Conservation (phyloP, 2,113 vertebrate genomes). For the Dasypus novemcinctus region DNA sequence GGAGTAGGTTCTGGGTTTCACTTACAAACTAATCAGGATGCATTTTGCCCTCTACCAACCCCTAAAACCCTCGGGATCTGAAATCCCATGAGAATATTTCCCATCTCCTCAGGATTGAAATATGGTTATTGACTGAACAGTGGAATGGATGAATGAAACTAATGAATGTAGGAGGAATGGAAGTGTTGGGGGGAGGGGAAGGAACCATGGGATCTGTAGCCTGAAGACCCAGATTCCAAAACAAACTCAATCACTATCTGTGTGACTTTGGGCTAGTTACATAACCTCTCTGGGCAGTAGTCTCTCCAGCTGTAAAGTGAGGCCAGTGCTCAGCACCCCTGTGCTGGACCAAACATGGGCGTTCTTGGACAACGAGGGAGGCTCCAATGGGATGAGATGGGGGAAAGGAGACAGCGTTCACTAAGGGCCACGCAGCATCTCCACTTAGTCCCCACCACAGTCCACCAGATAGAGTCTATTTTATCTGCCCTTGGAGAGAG, state of each 20-base stretch:
- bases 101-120: background rate
- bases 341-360: background rate
- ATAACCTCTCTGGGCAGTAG: background rate
- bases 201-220: background rate
- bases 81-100: background rate
- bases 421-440: background rate
- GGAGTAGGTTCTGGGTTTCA: background rate
- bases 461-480: background rate
- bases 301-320: background rate
- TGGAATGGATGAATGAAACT: background rate
- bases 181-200: background rate
- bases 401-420: background rate
- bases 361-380: background rate
- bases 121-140: background rate
- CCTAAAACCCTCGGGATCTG: background rate
- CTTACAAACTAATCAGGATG: background rate
- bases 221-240: background rate
- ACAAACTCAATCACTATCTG: background rate
- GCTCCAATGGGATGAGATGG: no score
- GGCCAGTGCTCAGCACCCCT: background rate
- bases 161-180: no score
- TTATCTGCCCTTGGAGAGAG: background rate
- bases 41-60: background rate
- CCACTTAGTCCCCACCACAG: background rate
- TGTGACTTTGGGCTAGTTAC: background rate